phyloP scores from a whole-genome alignment of 2,888 invertebrate species.

The Aspidiotus rigidus region DNA sequence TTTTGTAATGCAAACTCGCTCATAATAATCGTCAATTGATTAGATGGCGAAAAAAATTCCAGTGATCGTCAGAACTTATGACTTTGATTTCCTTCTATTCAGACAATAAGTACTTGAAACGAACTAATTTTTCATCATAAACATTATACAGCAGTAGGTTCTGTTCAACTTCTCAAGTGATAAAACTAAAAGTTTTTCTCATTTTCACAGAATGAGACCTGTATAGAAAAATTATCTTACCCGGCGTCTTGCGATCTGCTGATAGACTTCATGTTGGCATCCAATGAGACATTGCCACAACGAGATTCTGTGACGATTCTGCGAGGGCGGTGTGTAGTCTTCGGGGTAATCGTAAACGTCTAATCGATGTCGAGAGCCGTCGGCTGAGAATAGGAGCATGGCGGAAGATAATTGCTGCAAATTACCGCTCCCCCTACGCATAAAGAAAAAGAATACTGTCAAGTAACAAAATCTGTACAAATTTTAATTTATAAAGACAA shows the following conservation, averaged over 20 bases:
- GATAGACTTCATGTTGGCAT: conserved; percentile 63
- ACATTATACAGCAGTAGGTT: too few species aligned
- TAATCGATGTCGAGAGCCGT: conserved; percentile 66
- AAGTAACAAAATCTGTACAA: neutral
- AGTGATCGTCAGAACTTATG: too few species aligned
- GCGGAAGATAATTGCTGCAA: conserved; percentile 77
- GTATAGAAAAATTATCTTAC: conserved; percentile 44
- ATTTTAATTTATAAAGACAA: too few species aligned
- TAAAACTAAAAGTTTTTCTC: too few species aligned
- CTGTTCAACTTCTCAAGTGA: too few species aligned
- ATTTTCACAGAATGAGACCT: too few species aligned
- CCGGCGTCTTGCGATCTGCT: conserved; percentile 71
- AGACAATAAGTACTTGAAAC: too few species aligned
- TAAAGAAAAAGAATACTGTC: conserved; percentile 36
- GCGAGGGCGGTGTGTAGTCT: conserved; percentile 42
- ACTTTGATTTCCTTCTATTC: too few species aligned
- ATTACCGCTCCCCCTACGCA: conserved; percentile 52
- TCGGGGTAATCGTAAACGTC: conserved; percentile 60
- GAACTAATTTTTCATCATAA: too few species aligned
- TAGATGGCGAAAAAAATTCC: too few species aligned
- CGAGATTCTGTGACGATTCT: conserved; percentile 41
- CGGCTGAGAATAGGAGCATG: conserved; percentile 69
- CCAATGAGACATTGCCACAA: conserved; percentile 69
- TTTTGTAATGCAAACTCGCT: too few species aligned
- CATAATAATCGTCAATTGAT: too few species aligned